phyloP scores from a whole-genome alignment of 1,140 invertebrate species.

The Parapsyche elsis region DNA sequence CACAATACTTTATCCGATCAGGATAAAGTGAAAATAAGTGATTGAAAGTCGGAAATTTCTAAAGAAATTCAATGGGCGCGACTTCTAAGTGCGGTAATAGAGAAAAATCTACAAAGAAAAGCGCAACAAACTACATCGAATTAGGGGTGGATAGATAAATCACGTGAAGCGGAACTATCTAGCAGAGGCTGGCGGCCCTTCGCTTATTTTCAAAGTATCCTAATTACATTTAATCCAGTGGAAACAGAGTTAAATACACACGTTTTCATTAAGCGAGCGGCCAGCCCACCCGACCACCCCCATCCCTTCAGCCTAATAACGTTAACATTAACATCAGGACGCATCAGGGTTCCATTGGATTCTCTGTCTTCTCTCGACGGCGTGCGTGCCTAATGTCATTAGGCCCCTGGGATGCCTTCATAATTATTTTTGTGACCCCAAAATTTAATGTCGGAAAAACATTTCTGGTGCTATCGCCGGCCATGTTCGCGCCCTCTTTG shows the following conservation, averaged over 20 bases:
- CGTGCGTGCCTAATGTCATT: constrained; percentile 37
- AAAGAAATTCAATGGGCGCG: too few species aligned
- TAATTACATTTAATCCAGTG: constrained; percentile 37
- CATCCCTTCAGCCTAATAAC: constrained; percentile 18
- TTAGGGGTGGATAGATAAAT: constrained; percentile 1
- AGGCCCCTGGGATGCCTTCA: constrained; percentile 36
- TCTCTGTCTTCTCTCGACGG: constrained; percentile 35
- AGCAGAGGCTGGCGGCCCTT: neutral
- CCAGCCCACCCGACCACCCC: neutral
- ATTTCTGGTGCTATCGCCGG: constrained; percentile 5
- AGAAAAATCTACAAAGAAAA: neutral
- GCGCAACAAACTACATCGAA: neutral
- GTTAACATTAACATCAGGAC: constrained; percentile 38
- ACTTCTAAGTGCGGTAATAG: too few species aligned
- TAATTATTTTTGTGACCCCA: constrained; percentile 42
- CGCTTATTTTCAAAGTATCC: constrained; percentile 35
- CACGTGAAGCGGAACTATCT: constrained; percentile 8
- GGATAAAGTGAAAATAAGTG: too few species aligned
- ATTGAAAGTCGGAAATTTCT: too few species aligned
- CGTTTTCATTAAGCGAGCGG: constrained; percentile 37
- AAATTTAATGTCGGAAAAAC: constrained; percentile 40
- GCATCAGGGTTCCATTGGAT: constrained; percentile 39
- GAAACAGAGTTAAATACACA: constrained; percentile 40
- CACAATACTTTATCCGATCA: too few species aligned
- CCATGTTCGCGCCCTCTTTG: neutral